Evolutionary conservation across 2,113 vertebrate species (phyloP).

Genomic region (Ploceus nigricollis): DNA sequence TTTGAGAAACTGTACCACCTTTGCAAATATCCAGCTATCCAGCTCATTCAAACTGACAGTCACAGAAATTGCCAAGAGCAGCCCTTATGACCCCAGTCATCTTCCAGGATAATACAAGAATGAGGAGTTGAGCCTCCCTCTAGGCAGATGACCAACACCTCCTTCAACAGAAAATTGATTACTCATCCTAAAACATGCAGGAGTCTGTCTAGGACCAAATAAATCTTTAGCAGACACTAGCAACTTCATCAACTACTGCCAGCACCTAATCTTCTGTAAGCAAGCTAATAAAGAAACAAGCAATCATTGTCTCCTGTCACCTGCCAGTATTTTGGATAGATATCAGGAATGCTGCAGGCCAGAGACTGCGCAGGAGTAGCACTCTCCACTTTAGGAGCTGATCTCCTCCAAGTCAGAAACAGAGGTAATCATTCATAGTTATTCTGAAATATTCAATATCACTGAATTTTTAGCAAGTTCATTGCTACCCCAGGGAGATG

Average conservation of each 20-base stretch:
- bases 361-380: background rate
- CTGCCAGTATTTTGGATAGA: background rate
- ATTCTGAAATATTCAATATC: background rate
- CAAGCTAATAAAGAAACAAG: conserved; percentile 39
- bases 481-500: background rate
- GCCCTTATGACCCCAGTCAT: background rate
- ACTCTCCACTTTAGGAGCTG: background rate
- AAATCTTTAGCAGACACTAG: conserved; percentile 21
- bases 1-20: background rate
- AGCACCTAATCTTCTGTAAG: conserved; percentile 34
- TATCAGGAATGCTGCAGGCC: background rate
- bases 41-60: background rate
- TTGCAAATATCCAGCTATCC: background rate
- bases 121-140: background rate
- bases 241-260: conserved; percentile 40
- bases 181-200: conserved; percentile 7
- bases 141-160: background rate
- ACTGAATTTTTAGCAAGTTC: background rate
- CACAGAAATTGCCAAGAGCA: background rate
- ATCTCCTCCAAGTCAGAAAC: background rate
- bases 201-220: conserved; percentile 36
- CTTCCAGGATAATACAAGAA: background rate
- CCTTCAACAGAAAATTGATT: conserved; percentile 38
- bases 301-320: background rate
- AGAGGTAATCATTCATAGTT: background rate